These are phyloP conservation scores for Balearica regulorum DNA, from an alignment of 2,797 vertebrate genomes.

Conservation along the genomic window DNA sequence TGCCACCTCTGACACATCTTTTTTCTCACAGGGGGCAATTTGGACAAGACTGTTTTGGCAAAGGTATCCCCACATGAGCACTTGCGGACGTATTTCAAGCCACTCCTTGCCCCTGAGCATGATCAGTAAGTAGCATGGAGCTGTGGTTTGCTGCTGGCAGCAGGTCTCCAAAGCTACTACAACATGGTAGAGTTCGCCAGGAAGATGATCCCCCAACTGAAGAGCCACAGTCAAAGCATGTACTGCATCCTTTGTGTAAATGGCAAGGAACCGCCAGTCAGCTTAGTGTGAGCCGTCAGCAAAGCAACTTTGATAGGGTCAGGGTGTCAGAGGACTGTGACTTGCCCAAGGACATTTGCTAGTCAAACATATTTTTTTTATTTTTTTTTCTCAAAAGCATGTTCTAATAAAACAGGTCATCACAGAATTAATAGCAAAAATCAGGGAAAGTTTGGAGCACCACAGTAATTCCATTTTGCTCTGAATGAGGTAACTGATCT, in stretches of 20 bases:
- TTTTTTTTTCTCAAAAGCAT: not conserved
- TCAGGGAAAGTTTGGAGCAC: not conserved
- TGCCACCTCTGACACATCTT: not conserved
- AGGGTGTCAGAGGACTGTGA: not conserved
- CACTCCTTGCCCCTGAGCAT: not conserved
- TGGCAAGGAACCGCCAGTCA: not conserved
- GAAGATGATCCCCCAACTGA: not conserved
- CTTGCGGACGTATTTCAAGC: not conserved
- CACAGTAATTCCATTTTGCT: not conserved
- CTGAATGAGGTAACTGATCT: slow-evolving; percentile 16
- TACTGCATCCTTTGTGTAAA: not conserved
- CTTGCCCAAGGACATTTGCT: not conserved
- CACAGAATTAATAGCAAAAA: not conserved
- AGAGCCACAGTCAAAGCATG: not conserved
- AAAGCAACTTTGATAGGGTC: not conserved
- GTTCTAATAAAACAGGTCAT: not conserved
- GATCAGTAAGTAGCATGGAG: not conserved
- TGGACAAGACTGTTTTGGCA: not conserved
- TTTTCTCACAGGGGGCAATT: not conserved
- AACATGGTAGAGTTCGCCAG: not conserved
- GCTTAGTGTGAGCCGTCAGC: not conserved
- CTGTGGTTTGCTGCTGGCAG: not conserved
- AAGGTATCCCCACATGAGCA: not conserved
- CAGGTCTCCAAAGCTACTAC: not conserved
- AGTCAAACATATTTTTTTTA: not conserved